Conservation (phyloP, 2,888 invertebrate species). For the Rotaria macrura region DNA sequence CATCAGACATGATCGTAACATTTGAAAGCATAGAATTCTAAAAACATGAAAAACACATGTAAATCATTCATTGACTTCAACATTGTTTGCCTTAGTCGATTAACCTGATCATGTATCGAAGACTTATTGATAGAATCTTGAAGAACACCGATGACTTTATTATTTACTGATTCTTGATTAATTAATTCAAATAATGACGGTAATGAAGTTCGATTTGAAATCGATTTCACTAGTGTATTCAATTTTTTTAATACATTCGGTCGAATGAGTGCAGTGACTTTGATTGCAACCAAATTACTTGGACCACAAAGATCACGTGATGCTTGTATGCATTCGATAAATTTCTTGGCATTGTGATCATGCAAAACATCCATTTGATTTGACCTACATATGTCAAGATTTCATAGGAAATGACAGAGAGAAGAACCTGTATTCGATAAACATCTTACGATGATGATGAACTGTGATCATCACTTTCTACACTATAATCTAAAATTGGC, state of each 20-base stretch:
- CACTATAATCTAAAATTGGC: constrained; percentile 94
- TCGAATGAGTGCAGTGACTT: constrained; percentile 88
- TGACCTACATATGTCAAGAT: not conserved
- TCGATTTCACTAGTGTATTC: not conserved
- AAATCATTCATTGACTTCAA: not conserved
- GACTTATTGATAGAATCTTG: not conserved
- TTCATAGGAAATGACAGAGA: not conserved
- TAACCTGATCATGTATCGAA: not conserved
- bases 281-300: constrained; percentile 89
- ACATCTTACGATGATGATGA: constrained; percentile 62
- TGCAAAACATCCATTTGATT: constrained; percentile 56
- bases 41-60: not conserved
- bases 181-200: not conserved
- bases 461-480: constrained; percentile 75
- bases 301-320: constrained; percentile 89
- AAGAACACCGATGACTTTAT: not conserved
- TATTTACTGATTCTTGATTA: not conserved
- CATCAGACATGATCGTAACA: not conserved
- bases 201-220: not conserved
- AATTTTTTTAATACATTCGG: constrained; percentile 77
- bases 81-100: not conserved
- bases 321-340: constrained; percentile 84
- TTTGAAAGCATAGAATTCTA: not conserved
- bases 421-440: not conserved
- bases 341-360: constrained; percentile 89